Evolutionary conservation across 2,113 vertebrate species (phyloP).

Genomic region (Xyrauchen texanus): DNA sequence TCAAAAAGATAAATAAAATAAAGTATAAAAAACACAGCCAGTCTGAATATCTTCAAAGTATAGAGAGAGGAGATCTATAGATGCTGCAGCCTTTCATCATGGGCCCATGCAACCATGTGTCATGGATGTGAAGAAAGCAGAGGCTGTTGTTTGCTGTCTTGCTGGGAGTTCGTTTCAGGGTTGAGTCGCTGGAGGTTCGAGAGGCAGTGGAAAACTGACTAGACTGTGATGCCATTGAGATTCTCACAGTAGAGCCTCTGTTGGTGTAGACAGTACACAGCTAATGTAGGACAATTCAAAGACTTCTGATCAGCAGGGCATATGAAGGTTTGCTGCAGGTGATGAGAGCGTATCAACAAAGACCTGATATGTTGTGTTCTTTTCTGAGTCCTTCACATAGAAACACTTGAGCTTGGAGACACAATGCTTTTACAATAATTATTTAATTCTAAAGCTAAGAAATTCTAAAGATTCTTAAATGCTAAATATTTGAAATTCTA

Average conservation of each 20-base stretch:
- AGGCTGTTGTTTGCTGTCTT: slow-evolving; percentile 56
- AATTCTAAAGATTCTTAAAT: too few relatives aligned
- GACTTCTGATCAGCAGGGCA: neutral
- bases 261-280: neutral
- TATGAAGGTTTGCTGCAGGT: neutral
- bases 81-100: slow-evolving; percentile 70
- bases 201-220: neutral
- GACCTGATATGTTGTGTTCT: too few relatives aligned
- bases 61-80: slow-evolving; percentile 65
- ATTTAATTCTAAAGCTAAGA: too few relatives aligned
- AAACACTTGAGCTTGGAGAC: too few relatives aligned
- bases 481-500: too few relatives aligned
- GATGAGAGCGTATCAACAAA: too few relatives aligned
- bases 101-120: slow-evolving; percentile 66
- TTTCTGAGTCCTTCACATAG: too few relatives aligned
- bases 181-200: neutral
- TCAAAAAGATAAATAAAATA: slow-evolving; percentile 34
- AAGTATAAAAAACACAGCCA: slow-evolving; percentile 61
- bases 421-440: too few relatives aligned
- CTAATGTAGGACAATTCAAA: neutral
- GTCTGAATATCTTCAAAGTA: slow-evolving; percentile 70
- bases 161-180: slow-evolving; percentile 39
- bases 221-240: slow-evolving; percentile 15
- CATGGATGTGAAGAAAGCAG: slow-evolving; percentile 54
- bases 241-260: neutral